Conservation (phyloP, 2,797 vertebrate genomes). For the Gymnocypris eckloni region DNA sequence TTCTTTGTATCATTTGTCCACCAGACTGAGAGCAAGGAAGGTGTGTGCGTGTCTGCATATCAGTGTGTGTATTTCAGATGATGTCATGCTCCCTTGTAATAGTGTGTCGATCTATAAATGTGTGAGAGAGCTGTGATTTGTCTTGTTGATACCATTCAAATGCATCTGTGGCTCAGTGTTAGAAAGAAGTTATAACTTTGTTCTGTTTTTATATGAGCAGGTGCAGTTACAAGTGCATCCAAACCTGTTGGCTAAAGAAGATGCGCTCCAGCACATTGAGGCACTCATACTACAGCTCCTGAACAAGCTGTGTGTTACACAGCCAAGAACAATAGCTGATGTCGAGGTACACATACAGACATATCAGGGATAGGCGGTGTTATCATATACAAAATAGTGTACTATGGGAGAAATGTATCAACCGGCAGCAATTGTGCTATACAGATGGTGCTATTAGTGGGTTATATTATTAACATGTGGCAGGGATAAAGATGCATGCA, state of each 20-base stretch:
- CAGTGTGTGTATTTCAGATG: neutral
- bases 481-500: neutral
- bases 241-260: constrained; percentile 93
- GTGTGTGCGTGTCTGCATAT: constrained; percentile 17
- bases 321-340: constrained; percentile 93
- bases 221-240: constrained; percentile 98
- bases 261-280: constrained; percentile 96
- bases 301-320: constrained; percentile 95
- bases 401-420: neutral
- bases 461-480: neutral
- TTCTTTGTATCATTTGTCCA: constrained; percentile 19
- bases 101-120: neutral
- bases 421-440: neutral
- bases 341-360: constrained; percentile 84
- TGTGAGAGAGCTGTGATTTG: neutral
- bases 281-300: constrained; percentile 97
- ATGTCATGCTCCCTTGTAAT: neutral
- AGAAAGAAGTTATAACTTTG: neutral
- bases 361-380: neutral
- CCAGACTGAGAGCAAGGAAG: neutral
- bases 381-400: neutral
- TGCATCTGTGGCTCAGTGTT: neutral
- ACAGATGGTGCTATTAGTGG: neutral
- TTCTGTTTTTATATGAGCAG: constrained; percentile 69
- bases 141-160: neutral